phyloP scores from a whole-genome alignment of 2,113 vertebrate species.

The Scartelaos histophorus region DNA sequence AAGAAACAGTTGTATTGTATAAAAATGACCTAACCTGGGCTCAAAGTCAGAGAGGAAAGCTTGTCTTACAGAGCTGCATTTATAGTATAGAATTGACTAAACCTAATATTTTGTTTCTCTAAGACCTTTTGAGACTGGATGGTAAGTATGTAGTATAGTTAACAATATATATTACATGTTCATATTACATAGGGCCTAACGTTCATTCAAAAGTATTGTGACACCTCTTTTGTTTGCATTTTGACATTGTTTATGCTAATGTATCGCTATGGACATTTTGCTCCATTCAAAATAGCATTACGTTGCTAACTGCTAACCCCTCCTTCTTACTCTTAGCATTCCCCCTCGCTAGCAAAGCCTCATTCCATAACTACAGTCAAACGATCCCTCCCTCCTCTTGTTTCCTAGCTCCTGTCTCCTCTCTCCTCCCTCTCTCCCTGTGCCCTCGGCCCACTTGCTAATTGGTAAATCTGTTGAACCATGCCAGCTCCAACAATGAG shows the following conservation, averaged over 20 bases:
- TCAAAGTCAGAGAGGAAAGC: not conserved
- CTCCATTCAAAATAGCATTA: not conserved
- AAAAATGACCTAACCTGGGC: not conserved
- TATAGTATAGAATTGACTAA: not conserved
- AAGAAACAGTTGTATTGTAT: not conserved
- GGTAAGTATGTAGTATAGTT: not conserved
- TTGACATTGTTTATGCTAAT: too few relatives aligned
- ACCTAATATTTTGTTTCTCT: not conserved
- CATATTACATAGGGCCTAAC: too few relatives aligned
- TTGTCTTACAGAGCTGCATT: not conserved
- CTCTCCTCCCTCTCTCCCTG: conserved; percentile 35
- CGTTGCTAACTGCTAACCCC: conserved; percentile 24
- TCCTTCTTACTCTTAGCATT: conserved; percentile 33
- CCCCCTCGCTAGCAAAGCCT: conserved; percentile 49
- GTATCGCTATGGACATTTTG: not conserved
- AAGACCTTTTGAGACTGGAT: not conserved
- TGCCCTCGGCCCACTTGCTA: conserved; percentile 77
- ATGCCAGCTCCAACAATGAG: conserved; percentile 81
- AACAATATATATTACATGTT: too few relatives aligned
- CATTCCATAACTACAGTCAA: conserved; percentile 72
- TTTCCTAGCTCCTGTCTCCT: conserved; percentile 28
- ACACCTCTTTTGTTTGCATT: too few relatives aligned
- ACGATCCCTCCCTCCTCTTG: conserved; percentile 16
- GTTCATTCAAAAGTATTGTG: too few relatives aligned
- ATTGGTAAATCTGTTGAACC: conserved; percentile 85